phyloP scores from a whole-genome alignment of 2,797 vertebrate species.

The Sphenopsis melanotis region DNA sequence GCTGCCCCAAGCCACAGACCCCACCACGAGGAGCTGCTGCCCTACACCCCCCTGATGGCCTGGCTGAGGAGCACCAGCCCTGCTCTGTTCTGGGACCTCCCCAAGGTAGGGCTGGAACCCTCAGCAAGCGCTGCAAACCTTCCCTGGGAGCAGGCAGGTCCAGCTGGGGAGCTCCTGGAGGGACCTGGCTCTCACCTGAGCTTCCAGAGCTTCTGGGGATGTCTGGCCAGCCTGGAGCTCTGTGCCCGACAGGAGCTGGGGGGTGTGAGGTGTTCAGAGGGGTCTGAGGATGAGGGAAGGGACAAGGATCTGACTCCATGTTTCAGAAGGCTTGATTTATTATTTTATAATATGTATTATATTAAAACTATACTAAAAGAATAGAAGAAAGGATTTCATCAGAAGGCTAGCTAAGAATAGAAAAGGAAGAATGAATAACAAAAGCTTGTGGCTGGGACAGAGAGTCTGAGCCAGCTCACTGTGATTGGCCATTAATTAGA shows the following conservation, averaged over 20 bases:
- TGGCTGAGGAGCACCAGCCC: constrained; percentile 53
- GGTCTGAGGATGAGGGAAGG: no score
- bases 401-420: no score
- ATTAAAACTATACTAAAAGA: no score
- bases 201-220: neutral
- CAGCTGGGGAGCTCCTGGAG: neutral
- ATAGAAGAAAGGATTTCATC: no score
- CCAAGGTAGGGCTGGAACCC: neutral
- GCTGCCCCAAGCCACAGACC: neutral
- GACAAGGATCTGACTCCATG: no score
- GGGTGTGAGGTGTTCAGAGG: no score
- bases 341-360: no score
- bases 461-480: no score
- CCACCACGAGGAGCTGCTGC: constrained; percentile 25
- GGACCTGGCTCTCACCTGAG: neutral
- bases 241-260: neutral
- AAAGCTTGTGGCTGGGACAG: no score
- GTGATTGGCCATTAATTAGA: no score
- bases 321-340: no score
- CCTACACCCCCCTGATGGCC: neutral
- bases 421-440: no score
- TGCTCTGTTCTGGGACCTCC: constrained; percentile 32
- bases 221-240: neutral
- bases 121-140: neutral
- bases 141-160: neutral